Conservation (phyloP, 1,140 invertebrate genomes). For the Chlorops oryzae region DNA sequence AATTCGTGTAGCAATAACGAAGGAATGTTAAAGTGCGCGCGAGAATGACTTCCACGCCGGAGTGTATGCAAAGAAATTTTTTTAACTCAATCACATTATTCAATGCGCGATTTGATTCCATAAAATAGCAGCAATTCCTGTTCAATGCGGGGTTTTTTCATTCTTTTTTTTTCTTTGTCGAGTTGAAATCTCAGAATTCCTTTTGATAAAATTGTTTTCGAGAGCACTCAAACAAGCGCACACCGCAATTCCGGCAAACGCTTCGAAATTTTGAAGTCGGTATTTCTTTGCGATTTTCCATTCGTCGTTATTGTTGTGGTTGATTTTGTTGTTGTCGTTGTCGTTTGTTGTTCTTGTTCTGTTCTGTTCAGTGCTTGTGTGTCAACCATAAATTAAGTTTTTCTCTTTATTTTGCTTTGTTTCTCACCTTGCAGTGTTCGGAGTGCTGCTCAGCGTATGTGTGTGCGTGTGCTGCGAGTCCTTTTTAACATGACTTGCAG, state of each 20-base stretch:
- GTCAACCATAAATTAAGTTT: conserved; percentile 2
- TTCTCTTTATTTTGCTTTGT: background rate
- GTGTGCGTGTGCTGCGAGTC: too few species aligned
- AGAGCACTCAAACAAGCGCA: background rate
- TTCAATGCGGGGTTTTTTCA: too few species aligned
- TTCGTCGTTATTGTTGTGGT: background rate
- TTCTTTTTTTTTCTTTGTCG: too few species aligned
- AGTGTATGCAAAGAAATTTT: conserved; percentile 1
- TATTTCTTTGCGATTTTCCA: background rate
- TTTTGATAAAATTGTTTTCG: background rate
- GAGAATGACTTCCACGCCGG: background rate
- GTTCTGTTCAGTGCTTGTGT: too few species aligned
- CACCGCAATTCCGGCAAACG: background rate
- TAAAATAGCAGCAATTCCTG: background rate
- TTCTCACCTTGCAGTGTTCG: too few species aligned
- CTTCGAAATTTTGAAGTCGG: background rate
- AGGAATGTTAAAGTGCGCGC: background rate
- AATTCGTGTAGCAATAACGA: background rate
- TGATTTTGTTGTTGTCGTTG: background rate
- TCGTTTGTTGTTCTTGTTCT: too few species aligned
- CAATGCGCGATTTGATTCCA: background rate
- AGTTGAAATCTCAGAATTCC: too few species aligned
- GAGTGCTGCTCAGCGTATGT: too few species aligned
- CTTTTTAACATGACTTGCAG: conserved; percentile 1
- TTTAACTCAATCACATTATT: background rate